Evolutionary conservation across 1,140 invertebrate genomes (phyloP).

Genomic region (Aricia agestis): DNA sequence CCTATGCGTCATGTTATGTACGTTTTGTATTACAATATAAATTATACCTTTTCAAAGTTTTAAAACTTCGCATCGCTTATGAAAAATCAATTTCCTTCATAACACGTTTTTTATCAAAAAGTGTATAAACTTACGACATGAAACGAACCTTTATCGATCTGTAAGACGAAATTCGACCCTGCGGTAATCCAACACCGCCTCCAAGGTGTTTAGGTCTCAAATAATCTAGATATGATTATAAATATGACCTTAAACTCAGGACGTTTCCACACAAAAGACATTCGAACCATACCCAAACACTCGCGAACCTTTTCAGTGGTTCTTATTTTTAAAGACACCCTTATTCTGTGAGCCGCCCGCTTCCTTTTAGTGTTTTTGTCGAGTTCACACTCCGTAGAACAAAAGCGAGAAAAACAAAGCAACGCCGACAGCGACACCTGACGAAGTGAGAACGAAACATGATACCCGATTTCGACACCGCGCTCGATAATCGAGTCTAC

Average conservation of each 20-base stretch:
- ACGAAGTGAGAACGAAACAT: constrained; percentile 68
- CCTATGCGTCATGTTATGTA: no score
- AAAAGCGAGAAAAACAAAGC: constrained; percentile 63
- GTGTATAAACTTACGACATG: background rate
- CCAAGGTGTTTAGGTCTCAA: constrained; percentile 37
- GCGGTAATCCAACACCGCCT: constrained; percentile 32
- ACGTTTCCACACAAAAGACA: constrained; percentile 37
- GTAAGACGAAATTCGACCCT: constrained; percentile 34
- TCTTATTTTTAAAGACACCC: constrained; percentile 44
- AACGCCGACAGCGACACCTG: constrained; percentile 67
- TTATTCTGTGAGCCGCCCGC: constrained; percentile 51
- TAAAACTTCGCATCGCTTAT: no score
- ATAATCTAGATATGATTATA: constrained; percentile 38
- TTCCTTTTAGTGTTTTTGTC: constrained; percentile 62
- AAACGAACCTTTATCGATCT: constrained; percentile 29
- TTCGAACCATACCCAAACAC: constrained; percentile 45
- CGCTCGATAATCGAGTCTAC: constrained; percentile 31
- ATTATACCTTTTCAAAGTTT: no score
- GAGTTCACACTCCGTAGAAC: constrained; percentile 67
- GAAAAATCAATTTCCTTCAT: background rate
- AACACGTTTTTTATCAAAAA: background rate
- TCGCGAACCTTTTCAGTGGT: constrained; percentile 36
- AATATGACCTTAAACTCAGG: constrained; percentile 36
- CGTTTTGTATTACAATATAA: no score
- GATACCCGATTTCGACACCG: constrained; percentile 45